These are phyloP conservation scores for Mesoligia furuncula DNA, from an alignment of 2,888 invertebrate species.

Conservation along the genomic window DNA sequence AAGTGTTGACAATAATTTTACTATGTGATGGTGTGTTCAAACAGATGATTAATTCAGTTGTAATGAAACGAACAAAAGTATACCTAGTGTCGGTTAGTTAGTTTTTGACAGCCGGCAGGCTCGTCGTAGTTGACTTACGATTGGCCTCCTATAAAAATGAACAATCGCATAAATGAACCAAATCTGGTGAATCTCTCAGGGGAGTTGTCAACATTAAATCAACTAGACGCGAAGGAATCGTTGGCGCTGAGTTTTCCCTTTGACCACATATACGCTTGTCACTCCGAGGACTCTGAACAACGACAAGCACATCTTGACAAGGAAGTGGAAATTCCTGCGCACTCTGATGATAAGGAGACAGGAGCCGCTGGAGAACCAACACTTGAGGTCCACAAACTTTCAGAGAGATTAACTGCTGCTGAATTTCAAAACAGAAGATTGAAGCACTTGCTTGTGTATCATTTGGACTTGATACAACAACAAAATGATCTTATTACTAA, in stretches of 20 bases:
- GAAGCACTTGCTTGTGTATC: constrained; percentile 95
- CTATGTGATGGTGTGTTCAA: constrained; percentile 67
- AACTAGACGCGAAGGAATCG: constrained; percentile 88
- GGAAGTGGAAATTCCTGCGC: constrained; percentile 82
- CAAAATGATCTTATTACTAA: constrained; percentile 95
- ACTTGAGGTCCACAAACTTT: constrained; percentile 72
- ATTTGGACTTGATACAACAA: constrained; percentile 97
- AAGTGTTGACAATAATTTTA: constrained; percentile 66
- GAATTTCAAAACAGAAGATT: constrained; percentile 92
- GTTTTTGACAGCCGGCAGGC: constrained; percentile 88
- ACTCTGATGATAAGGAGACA: constrained; percentile 75
- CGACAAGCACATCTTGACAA: constrained; percentile 81
- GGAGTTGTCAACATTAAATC: constrained; percentile 82
- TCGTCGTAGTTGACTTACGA: constrained; percentile 81
- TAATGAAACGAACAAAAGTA: constrained; percentile 85
- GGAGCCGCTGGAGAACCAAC: constrained; percentile 60
- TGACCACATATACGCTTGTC: constrained; percentile 94
- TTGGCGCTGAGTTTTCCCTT: constrained; percentile 91
- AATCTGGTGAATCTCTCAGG: constrained; percentile 88
- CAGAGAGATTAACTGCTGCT: constrained; percentile 81
- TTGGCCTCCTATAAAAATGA: constrained; percentile 85
- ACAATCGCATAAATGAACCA: constrained; percentile 88
- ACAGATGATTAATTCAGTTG: constrained; percentile 73
- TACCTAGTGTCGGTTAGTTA: constrained; percentile 76
- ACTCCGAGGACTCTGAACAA: constrained; percentile 82